These are phyloP conservation scores for Tipula confusa DNA, from an alignment of 2,888 invertebrate species.

Conservation along the genomic window DNA sequence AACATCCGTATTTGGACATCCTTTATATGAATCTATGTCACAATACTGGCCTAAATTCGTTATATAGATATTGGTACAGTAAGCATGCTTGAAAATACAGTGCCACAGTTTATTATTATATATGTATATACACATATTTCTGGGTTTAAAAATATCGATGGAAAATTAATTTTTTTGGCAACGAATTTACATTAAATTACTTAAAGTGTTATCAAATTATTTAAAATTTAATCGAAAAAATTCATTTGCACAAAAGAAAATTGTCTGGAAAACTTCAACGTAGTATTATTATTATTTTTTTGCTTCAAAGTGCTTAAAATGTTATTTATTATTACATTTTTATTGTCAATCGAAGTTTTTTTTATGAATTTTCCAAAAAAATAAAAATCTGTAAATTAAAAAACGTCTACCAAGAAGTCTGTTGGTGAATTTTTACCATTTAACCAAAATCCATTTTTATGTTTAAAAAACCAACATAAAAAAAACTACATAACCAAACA, in stretches of 20 bases:
- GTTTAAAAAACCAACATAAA: background rate
- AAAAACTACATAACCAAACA: background rate
- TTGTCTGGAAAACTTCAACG: background rate
- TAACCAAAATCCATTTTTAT: background rate
- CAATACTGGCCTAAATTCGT: background rate
- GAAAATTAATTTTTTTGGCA: background rate
- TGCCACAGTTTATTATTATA: background rate
- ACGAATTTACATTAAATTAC: background rate
- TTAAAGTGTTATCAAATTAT: slow-evolving; percentile 25
- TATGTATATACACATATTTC: background rate
- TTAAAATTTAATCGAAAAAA: background rate
- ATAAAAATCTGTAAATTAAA: background rate
- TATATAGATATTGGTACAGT: background rate
- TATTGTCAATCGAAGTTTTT: background rate
- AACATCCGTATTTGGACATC: no score
- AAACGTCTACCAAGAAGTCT: background rate
- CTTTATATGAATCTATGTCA: background rate
- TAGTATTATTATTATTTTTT: no score
- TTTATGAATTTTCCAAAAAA: background rate
- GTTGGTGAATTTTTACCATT: background rate
- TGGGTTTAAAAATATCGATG: background rate
- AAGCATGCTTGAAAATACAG: background rate
- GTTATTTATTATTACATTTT: background rate
- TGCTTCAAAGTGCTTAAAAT: background rate
- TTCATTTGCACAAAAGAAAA: background rate